phyloP scores from a whole-genome alignment of 2,888 invertebrate genomes.

The Harpalus rubripes region DNA sequence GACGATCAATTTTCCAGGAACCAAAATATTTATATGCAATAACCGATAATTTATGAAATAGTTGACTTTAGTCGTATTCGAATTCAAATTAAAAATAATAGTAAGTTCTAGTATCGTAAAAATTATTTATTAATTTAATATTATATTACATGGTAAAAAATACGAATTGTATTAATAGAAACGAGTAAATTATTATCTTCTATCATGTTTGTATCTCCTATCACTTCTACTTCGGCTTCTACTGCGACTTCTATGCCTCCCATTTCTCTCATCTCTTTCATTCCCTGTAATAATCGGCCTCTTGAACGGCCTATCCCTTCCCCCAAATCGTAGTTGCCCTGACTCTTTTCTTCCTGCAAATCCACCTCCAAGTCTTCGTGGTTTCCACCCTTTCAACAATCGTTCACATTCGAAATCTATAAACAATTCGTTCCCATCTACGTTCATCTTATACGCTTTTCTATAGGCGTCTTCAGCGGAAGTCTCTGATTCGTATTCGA shows the following conservation, averaged over 20 bases:
- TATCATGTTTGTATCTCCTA: conserved; percentile 55
- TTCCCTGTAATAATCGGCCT: conserved; percentile 79
- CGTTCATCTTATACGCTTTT: conserved; percentile 80
- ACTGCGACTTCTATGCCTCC: conserved; percentile 57
- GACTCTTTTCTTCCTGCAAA: conserved; percentile 92
- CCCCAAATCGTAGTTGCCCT: conserved; percentile 93
- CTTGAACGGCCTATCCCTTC: conserved; percentile 87
- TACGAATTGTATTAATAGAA: too few species aligned
- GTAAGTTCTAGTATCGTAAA: too few species aligned
- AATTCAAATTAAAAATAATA: too few species aligned
- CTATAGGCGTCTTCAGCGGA: conserved; percentile 83
- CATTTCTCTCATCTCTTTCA: conserved; percentile 53
- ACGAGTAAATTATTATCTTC: conserved; percentile 27
- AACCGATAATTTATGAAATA: too few species aligned
- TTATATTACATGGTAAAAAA: too few species aligned
- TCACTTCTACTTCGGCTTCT: conserved; percentile 53
- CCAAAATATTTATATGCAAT: too few species aligned
- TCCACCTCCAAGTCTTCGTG: conserved; percentile 91
- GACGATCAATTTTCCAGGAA: too few species aligned
- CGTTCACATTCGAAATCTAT: conserved; percentile 89
- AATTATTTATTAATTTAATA: too few species aligned
- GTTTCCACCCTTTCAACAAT: conserved; percentile 88
- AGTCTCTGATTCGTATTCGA: conserved; percentile 85
- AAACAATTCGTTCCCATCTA: conserved; percentile 86
- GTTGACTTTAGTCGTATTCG: too few species aligned